These are phyloP conservation scores for Caenorhabditis sp. DNA, from an alignment of 2,888 invertebrate genomes.

Conservation along the genomic window DNA sequence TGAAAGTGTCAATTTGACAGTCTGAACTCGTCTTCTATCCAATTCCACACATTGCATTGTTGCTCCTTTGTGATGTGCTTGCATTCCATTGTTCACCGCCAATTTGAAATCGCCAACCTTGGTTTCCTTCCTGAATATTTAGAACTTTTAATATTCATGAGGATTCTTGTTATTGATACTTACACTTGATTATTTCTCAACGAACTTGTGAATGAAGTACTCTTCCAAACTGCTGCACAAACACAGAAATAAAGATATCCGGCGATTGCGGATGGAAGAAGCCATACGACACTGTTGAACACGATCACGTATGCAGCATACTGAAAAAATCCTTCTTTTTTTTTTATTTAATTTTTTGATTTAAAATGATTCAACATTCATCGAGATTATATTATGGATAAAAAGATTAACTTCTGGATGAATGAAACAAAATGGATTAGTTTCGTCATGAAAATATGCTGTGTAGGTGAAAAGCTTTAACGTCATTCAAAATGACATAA, in stretches of 20 bases:
- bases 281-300: constrained; percentile 73
- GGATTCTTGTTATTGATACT: no score
- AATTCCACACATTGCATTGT: constrained; percentile 52
- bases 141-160: no score
- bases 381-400: no score
- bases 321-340: constrained; percentile 13
- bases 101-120: constrained; percentile 26
- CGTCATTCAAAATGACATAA: no score
- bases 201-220: constrained; percentile 36
- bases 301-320: constrained; percentile 69
- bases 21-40: constrained; percentile 72
- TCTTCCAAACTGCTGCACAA: constrained; percentile 70
- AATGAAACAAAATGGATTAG: no score
- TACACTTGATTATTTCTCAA: constrained; percentile 22
- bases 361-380: no score
- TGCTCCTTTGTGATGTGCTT: constrained; percentile 41
- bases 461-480: no score
- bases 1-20: constrained; percentile 74
- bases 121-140: constrained; percentile 6
- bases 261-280: constrained; percentile 73
- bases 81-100: constrained; percentile 31
- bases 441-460: no score
- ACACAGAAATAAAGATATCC: constrained; percentile 73
- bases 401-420: no score
- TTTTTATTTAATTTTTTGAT: no score